phyloP scores from a whole-genome alignment of 2,113 vertebrate genomes.

The Clarias magur region DNA sequence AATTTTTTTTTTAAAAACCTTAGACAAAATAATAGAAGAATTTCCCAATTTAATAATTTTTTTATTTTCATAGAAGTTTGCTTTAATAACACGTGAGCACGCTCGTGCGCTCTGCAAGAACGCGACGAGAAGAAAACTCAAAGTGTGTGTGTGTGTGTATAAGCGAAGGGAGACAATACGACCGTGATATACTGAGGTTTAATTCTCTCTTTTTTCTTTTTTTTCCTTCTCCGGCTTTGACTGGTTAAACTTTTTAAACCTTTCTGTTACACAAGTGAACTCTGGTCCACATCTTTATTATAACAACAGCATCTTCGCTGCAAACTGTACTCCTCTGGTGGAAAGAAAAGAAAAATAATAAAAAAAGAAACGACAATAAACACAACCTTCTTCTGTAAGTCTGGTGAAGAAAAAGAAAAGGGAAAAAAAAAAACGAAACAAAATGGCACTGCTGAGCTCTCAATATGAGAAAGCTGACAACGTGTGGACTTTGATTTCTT shows the following conservation, averaged over 20 bases:
- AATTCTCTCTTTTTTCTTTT: constrained; percentile 59
- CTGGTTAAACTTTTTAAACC: constrained; percentile 63
- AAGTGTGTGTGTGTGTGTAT: constrained; percentile 75
- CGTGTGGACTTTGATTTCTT: constrained; percentile 81
- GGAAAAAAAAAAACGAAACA: constrained; percentile 63
- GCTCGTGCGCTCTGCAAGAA: constrained; percentile 82
- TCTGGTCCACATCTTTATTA: constrained; percentile 85
- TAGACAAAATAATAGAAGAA: not conserved
- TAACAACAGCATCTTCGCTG: constrained; percentile 75
- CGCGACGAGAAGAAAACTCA: constrained; percentile 68
- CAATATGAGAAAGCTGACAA: constrained; percentile 96
- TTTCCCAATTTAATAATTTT: constrained; percentile 87
- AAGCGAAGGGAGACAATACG: constrained; percentile 72
- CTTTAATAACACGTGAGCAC: constrained; percentile 89
- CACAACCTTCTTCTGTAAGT: constrained; percentile 51
- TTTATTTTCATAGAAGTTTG: constrained; percentile 95
- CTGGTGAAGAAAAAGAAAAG: constrained; percentile 29
- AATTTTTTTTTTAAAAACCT: not conserved
- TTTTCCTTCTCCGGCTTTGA: constrained; percentile 61
- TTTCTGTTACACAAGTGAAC: constrained; percentile 75
- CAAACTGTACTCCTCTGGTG: constrained; percentile 79
- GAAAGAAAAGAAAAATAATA: constrained; percentile 68
- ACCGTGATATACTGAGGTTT: not conserved
- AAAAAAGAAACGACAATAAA: constrained; percentile 64
- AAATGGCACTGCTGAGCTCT: constrained; percentile 93